These are phyloP conservation scores for Nemotelus nigrinus DNA, from an alignment of 2,888 invertebrate genomes.

Conservation along the genomic window DNA sequence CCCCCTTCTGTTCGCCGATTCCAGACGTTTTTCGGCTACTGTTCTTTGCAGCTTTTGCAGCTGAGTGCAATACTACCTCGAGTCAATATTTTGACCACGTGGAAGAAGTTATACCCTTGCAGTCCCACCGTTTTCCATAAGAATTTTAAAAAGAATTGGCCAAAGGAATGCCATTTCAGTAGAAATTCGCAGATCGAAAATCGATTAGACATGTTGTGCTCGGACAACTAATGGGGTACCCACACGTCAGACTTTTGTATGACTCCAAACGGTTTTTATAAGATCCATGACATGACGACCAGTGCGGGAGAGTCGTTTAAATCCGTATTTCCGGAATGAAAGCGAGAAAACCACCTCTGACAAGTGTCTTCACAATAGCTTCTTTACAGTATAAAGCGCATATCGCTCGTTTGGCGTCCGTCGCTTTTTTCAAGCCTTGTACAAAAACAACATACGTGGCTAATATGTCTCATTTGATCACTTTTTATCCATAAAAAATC, in stretches of 20 bases:
- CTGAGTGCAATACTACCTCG: not conserved
- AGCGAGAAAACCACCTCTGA: not conserved
- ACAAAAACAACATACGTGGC: not conserved
- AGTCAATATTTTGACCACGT: not conserved
- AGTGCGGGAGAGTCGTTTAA: constrained; percentile 14
- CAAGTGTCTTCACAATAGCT: not conserved
- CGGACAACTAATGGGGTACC: not conserved
- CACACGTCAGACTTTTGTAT: not conserved
- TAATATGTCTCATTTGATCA: too few species aligned
- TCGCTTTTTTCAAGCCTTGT: not conserved
- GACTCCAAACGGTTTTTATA: constrained; percentile 8
- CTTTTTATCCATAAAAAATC: too few species aligned
- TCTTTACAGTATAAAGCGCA: not conserved
- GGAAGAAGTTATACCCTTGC: constrained; percentile 2
- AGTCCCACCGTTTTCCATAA: not conserved
- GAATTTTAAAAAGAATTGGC: not conserved
- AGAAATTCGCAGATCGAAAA: constrained; percentile 17
- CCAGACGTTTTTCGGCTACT: not conserved
- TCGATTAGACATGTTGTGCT: not conserved
- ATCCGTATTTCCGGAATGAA: constrained; percentile 5
- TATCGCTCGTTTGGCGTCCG: not conserved
- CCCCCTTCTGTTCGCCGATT: not conserved
- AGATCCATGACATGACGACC: not conserved
- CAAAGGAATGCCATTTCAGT: not conserved
- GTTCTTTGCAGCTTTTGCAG: not conserved